Conservation (phyloP, 35 echinoderm and acorn worm species). For the Anneissia japonica region DNA sequence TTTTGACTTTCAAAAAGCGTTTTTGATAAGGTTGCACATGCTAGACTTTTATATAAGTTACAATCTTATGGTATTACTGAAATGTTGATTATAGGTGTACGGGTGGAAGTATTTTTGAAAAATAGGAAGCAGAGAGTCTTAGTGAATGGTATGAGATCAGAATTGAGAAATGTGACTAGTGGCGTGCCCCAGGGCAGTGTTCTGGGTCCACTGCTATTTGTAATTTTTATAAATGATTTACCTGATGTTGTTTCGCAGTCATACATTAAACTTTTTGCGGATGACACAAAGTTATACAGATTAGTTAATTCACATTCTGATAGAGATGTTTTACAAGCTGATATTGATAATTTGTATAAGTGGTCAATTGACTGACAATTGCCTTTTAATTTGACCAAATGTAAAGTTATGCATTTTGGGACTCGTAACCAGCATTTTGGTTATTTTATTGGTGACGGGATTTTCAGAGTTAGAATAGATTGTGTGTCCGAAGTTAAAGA, state of each 20-base stretch:
- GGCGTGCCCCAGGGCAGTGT: constrained; percentile 32
- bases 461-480: no score
- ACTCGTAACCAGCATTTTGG: not conserved
- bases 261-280: constrained; percentile 32
- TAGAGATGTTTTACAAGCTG: not conserved
- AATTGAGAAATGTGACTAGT: not conserved
- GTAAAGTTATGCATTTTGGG: constrained; percentile 21
- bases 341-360: not conserved
- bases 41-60: no score
- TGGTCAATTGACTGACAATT: constrained; percentile 18
- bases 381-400: constrained; percentile 9
- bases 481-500: no score
- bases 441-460: constrained; percentile 5
- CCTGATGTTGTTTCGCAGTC: not conserved
- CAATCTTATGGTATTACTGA: no score
- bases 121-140: constrained; percentile 16
- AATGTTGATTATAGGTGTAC: no score
- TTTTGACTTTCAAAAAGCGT: no score
- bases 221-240: not conserved
- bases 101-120: no score
- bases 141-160: not conserved
- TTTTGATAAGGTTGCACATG: no score
- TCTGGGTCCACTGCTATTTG: not conserved
- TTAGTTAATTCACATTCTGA: not conserved
- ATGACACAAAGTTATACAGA: constrained; percentile 28